Evolutionary conservation across 2,113 vertebrate genomes (phyloP).

Genomic region (Sinocyclocheilus anophthalmus): DNA sequence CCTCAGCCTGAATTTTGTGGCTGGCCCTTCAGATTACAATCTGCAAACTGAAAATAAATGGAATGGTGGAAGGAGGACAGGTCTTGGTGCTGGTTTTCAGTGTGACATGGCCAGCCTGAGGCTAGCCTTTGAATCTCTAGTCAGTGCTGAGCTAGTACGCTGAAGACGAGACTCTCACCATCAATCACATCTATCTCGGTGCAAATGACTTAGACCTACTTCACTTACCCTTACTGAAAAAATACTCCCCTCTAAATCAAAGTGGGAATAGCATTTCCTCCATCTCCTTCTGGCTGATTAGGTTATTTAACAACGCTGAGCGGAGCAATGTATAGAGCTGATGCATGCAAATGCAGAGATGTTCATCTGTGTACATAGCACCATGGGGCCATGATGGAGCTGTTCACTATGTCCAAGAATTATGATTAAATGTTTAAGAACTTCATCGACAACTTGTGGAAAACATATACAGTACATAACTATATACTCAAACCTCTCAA

Average conservation of each 20-base stretch:
- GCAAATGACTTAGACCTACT: conserved; percentile 65
- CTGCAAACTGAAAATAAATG: conserved; percentile 64
- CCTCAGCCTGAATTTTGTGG: conserved; percentile 2
- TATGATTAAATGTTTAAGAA: not conserved
- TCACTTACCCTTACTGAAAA: conserved; percentile 67
- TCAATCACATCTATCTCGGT: conserved; percentile 67
- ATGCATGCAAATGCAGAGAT: conserved; percentile 39
- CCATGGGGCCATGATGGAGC: not conserved
- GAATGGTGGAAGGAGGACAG: conserved; percentile 42
- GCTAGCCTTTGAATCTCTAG: conserved; percentile 70
- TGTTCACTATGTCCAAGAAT: not conserved
- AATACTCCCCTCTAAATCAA: conserved; percentile 64
- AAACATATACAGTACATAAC: not conserved
- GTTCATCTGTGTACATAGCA: not conserved
- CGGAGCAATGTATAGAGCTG: conserved; percentile 21
- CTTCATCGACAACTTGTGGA: not conserved
- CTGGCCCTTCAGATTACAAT: conserved; percentile 52
- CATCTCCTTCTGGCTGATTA: conserved; percentile 35
- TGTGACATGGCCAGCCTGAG: conserved; percentile 61
- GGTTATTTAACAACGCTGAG: conserved; percentile 54
- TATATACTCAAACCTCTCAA: not conserved
- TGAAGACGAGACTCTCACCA: conserved; percentile 58
- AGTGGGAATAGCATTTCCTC: conserved; percentile 50
- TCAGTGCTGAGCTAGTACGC: conserved; percentile 65
- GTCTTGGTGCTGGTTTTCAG: conserved; percentile 57